phyloP scores from a whole-genome alignment of 2,113 vertebrate genomes.

The Mastomys coucha region DNA sequence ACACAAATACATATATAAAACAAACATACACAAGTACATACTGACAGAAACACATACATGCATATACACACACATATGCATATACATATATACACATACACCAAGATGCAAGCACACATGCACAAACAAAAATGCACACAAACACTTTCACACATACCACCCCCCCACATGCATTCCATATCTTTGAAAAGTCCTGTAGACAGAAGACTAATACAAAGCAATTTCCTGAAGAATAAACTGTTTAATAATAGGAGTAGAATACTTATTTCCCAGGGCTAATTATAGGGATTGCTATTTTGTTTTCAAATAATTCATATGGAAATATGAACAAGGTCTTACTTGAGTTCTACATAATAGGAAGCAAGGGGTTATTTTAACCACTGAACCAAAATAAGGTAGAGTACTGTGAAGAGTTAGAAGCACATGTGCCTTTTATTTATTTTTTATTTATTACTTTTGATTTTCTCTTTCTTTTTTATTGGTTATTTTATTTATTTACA shows the following conservation, averaged over 20 bases:
- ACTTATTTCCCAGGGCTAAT: neutral
- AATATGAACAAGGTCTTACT: neutral
- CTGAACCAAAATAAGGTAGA: neutral
- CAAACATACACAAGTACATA: neutral
- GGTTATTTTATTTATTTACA: too few species aligned
- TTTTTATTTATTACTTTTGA: neutral
- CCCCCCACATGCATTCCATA: neutral
- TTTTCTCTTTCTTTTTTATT: too few species aligned
- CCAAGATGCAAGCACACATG: neutral
- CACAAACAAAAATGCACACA: neutral
- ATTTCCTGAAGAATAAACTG: neutral
- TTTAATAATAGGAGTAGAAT: neutral
- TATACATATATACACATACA: neutral
- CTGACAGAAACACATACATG: neutral
- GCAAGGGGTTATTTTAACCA: conserved; percentile 17
- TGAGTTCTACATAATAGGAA: conserved; percentile 24
- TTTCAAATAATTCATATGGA: conserved; percentile 5
- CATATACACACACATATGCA: neutral
- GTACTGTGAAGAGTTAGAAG: neutral
- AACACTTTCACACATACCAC: neutral
- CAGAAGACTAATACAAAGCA: neutral
- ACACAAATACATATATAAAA: neutral
- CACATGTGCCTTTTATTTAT: neutral
- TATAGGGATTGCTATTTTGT: conserved; percentile 24
- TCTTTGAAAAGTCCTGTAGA: neutral